A percentile compares a stretch with the other conserved stretches of the same genome.
These are phyloP conservation scores for Pyrocephalus nanus DNA, from an alignment of 2,797 vertebrate species.

Conservation along the genomic window DNA sequence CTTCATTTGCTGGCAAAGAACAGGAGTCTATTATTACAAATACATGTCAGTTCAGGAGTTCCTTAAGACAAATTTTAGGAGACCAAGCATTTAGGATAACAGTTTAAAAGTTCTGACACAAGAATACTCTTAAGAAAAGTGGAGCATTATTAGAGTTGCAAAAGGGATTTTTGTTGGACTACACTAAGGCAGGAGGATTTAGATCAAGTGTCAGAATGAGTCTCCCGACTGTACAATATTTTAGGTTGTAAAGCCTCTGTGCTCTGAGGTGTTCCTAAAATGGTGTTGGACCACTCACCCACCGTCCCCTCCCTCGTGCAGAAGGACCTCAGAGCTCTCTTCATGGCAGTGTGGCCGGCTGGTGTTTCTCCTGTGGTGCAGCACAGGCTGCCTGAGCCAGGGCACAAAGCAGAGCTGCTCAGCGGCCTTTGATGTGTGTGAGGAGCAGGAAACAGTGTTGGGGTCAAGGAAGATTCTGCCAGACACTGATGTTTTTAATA, in stretches of 20 bases:
- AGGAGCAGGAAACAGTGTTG: neutral
- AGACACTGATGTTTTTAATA: neutral
- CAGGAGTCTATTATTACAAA: neutral
- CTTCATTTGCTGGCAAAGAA: neutral
- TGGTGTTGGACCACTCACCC: neutral
- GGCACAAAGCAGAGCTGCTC: neutral
- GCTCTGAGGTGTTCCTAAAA: neutral
- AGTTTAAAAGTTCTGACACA: neutral
- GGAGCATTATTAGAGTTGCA: neutral
- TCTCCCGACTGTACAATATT: neutral
- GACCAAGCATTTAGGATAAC: neutral
- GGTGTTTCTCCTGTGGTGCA: neutral
- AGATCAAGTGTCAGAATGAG: neutral
- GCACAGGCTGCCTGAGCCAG: neutral
- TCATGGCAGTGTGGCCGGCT: rapidly evolving
- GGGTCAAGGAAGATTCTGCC: neutral
- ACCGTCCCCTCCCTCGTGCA: neutral
- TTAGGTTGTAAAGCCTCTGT: neutral
- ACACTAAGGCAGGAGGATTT: neutral
- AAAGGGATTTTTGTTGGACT: neutral
- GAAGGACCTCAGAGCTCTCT: neutral
- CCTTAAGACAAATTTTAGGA: neutral
- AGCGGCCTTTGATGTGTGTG: neutral
- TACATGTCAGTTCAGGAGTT: neutral
- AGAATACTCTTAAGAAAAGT: neutral